Base-by-base conservation (phyloP, 2,797 vertebrate genomes). In the Platyrinchus mystaceus region DNA sequence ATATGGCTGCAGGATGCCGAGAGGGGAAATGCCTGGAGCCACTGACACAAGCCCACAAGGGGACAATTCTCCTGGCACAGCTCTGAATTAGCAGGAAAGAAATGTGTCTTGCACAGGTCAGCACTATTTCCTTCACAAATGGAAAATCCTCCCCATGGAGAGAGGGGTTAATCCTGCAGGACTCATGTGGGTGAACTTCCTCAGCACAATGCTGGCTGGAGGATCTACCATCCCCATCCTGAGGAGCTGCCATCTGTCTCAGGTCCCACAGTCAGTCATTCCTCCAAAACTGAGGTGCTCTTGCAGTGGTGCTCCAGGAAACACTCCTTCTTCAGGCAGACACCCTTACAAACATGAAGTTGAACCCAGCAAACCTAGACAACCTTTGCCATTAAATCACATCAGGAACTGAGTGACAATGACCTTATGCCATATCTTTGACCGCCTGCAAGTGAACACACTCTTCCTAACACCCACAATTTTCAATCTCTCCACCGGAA, bases 21-120 rank as follows among this genome's bases (percentile, higher is more conserved):
- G 71, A 89, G 44, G 84, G 91, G 89, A 95, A 95, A 94, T 46
- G 73, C 69, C 82, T 93, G 79, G 1, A 88, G 73, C 70, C 83
- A 27, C 63, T n/a, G 69, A 81, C 92, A 90, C 69, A 79, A 73
- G 59, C 87, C 50, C 89, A 66, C 62, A 3, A 75, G 63, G 62
- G 66, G 66, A 50, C 73, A 84, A 21, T 84, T 73, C 69, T 93
- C 66, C 76, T 11, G 0, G 58, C 55, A 75, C 43, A 76, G 44
- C 32, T 10, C 37, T 76, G 79, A 69, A 58, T 44, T n/a, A 73
- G 41, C 36, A 52, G 46, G 53, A 73, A 80, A 89, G 36, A 87
- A 87, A 52, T 0, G 2, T 58, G 37, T 64, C 55, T 74, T 39
- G 74, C 63, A 37, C 59, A 69, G 55, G 14, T 84, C 37, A 5